These are phyloP conservation scores for Ganaspis brasiliensis DNA, from an alignment of 2,888 invertebrate species.

Conservation along the genomic window DNA sequence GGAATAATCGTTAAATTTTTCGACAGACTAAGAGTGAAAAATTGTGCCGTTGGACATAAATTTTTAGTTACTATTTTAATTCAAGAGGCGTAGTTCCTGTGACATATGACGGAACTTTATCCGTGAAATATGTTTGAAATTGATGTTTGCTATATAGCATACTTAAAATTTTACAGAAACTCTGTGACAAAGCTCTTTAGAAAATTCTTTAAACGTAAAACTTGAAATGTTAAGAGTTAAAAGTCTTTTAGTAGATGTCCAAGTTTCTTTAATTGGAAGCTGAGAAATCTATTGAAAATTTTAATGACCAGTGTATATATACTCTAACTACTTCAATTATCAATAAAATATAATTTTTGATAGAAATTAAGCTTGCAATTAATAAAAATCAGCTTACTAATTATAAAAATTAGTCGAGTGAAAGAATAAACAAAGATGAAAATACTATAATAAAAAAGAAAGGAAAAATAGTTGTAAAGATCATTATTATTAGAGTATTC, in stretches of 20 bases:
- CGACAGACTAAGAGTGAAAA: neutral
- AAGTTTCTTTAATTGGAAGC: slow-evolving; percentile 21
- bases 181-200: slow-evolving; percentile 20
- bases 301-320: neutral
- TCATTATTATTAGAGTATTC: too few species aligned
- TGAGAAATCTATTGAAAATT: slow-evolving; percentile 1
- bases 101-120: slow-evolving; percentile 11
- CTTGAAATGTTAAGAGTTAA: neutral
- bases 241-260: neutral
- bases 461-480: too few species aligned
- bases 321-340: neutral
- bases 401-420: too few species aligned
- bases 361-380: too few species aligned
- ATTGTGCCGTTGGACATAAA: neutral
- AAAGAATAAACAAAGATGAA: too few species aligned
- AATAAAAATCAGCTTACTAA: too few species aligned
- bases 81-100: neutral
- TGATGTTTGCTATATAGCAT: neutral
- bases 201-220: slow-evolving; percentile 14
- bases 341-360: too few species aligned
- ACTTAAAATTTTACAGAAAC: slow-evolving; percentile 25
- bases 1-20: too few species aligned
- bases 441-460: too few species aligned
- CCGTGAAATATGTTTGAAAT: slow-evolving; percentile 16
- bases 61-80: neutral